These are phyloP conservation scores for Suillia variegata DNA, from an alignment of 2,888 invertebrate species.

Conservation along the genomic window DNA sequence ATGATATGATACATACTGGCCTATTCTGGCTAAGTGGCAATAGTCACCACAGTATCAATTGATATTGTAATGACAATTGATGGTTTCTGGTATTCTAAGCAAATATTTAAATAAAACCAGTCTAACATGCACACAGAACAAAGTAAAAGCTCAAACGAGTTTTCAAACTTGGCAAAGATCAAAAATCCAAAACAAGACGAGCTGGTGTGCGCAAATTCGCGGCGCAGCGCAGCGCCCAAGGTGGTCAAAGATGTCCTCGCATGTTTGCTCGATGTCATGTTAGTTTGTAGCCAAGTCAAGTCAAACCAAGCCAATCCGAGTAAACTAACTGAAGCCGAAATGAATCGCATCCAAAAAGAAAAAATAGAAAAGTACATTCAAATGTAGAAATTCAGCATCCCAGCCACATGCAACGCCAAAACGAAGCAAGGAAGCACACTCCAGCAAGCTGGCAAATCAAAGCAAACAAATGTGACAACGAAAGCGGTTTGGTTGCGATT, in stretches of 20 bases:
- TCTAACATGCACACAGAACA: too few species aligned
- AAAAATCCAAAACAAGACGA: not conserved
- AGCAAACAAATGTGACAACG: conserved; percentile 17
- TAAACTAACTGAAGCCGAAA: conserved; percentile 10
- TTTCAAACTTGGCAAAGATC: too few species aligned
- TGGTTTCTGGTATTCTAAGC: too few species aligned
- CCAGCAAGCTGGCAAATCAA: conserved; percentile 14
- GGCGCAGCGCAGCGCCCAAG: conserved; percentile 16
- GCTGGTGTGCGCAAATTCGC: conserved; percentile 1
- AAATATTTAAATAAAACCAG: too few species aligned
- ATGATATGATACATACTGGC: too few species aligned
- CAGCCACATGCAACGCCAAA: not conserved
- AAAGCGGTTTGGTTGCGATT: not conserved
- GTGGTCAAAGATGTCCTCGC: conserved; percentile 44
- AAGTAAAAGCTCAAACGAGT: too few species aligned
- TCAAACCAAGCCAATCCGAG: conserved; percentile 26
- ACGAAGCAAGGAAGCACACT: not conserved
- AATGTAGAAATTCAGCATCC: too few species aligned
- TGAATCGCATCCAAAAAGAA: not conserved
- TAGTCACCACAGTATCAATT: too few species aligned
- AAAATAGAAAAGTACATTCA: not conserved
- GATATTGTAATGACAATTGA: too few species aligned
- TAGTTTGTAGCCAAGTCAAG: conserved; percentile 17
- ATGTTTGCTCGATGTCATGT: conserved; percentile 32
- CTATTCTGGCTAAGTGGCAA: too few species aligned